Conservation (phyloP, 1,140 invertebrate species). For the Rhyzopertha dominica region DNA sequence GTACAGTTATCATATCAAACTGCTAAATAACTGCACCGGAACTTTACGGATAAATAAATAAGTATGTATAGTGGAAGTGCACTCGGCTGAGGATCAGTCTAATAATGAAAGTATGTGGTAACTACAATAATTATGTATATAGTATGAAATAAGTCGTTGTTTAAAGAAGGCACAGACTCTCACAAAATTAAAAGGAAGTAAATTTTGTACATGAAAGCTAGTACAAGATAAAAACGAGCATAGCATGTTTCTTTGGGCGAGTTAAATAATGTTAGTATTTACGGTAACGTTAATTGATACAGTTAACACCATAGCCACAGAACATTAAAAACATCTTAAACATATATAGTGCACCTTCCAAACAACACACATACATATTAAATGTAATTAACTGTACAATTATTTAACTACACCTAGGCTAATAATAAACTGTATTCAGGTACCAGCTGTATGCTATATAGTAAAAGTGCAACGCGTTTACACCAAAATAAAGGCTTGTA, state of each 20-base stretch:
- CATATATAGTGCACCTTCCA: constrained; percentile 13
- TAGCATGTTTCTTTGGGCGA: constrained; percentile 18
- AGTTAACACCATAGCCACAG: constrained; percentile 30
- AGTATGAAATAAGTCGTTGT: constrained; percentile 32
- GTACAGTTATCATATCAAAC: no score
- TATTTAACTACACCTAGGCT: constrained; percentile 23
- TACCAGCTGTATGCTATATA: constrained; percentile 31
- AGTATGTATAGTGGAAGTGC: no score
- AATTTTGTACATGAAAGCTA: constrained; percentile 4
- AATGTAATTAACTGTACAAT: constrained; percentile 24
- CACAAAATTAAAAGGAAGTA: constrained; percentile 11
- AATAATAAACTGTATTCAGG: constrained; percentile 27
- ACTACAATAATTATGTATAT: no score
- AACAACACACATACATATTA: constrained; percentile 16
- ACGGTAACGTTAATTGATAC: constrained; percentile 34
- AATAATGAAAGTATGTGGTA: no score
- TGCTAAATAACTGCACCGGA: no score
- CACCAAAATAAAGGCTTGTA: no score
- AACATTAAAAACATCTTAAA: constrained; percentile 29
- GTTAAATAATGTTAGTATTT: constrained; percentile 13
- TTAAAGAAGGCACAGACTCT: constrained; percentile 34
- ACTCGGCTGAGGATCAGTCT: no score
- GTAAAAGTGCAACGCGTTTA: no score
- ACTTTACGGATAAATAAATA: no score
- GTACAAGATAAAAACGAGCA: not conserved